Percentiles rank a stretch among this genome's conserved stretches.
Conservation (phyloP, 2,888 invertebrate genomes). For the Dynastes grantii region DNA sequence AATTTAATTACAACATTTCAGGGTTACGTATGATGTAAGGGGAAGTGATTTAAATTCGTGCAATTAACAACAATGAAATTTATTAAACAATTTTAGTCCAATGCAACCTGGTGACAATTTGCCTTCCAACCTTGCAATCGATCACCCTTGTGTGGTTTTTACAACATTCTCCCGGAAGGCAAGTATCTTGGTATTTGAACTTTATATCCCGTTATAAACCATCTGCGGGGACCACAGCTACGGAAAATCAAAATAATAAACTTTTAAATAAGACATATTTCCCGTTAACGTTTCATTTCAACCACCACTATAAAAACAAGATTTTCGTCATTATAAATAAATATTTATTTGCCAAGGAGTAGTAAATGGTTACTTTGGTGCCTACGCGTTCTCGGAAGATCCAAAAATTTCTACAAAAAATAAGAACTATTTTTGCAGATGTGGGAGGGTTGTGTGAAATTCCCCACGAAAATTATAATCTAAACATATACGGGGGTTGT, state of each 20-base stretch:
- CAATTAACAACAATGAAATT: too few relatives aligned
- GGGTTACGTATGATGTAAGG: too few relatives aligned
- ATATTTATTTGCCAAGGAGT: constrained; percentile 12
- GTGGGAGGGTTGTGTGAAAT: background rate
- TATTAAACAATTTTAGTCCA: too few relatives aligned
- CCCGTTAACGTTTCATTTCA: background rate
- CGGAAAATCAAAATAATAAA: constrained; percentile 5
- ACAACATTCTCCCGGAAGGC: background rate
- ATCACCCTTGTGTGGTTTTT: background rate
- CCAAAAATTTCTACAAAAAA: background rate
- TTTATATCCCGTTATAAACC: background rate
- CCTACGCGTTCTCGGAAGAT: constrained; percentile 7
- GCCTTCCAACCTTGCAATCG: too few relatives aligned
- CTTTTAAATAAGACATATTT: background rate
- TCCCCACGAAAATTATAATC: background rate
- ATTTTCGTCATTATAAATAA: constrained; percentile 17
- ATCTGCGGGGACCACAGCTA: background rate
- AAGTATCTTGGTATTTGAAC: background rate
- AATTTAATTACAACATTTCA: too few relatives aligned
- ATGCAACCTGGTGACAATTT: too few relatives aligned
- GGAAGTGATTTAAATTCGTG: too few relatives aligned
- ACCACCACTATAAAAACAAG: background rate
- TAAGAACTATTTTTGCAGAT: background rate
- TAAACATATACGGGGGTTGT: too few relatives aligned
- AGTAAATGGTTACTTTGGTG: background rate